phyloP scores from a whole-genome alignment of 2,113 vertebrate species.

The Sigmodon hispidus region DNA sequence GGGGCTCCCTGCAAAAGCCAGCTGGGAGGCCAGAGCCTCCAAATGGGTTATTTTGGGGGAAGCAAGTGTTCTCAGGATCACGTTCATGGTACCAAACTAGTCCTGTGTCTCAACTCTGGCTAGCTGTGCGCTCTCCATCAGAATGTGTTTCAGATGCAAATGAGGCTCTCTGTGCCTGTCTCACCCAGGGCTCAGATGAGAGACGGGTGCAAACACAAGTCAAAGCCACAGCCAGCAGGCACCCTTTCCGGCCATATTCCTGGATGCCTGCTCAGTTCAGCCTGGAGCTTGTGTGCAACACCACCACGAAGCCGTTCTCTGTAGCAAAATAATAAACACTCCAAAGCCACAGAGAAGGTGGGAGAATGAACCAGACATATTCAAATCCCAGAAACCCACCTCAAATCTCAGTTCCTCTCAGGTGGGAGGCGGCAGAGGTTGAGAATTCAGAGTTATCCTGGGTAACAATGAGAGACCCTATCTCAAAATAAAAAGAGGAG shows the following conservation, averaged over 20 bases:
- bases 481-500: background rate
- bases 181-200: background rate
- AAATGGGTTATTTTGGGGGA: conserved; percentile 46
- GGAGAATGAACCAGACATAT: background rate
- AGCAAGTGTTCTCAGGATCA: background rate
- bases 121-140: background rate
- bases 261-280: background rate
- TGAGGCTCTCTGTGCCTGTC: background rate
- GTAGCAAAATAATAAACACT: background rate
- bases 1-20: background rate
- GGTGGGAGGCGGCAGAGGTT: background rate
- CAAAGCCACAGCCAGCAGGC: background rate
- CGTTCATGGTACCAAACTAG: background rate
- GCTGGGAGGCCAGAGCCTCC: background rate
- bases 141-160: background rate
- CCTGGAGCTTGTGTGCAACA: fast-evolving
- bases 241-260: background rate
- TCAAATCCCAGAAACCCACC: background rate
- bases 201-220: fast-evolving
- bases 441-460: background rate
- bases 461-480: background rate
- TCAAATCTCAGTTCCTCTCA: background rate
- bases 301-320: background rate
- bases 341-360: background rate
- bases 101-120: background rate